Conservation (phyloP, 1,140 invertebrate genomes). For the Drosophila serrata region DNA sequence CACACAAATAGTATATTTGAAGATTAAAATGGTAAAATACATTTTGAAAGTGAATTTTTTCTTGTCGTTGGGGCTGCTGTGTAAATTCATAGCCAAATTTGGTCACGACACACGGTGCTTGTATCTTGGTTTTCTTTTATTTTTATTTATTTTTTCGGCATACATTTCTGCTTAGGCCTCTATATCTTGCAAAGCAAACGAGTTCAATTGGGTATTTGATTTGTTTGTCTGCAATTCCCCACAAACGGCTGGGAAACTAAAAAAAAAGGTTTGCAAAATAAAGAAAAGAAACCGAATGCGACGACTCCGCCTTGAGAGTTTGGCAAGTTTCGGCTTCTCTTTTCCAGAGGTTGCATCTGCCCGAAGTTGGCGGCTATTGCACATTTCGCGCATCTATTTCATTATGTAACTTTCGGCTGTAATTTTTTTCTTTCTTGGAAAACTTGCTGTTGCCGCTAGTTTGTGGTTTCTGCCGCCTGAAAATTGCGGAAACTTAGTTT, state of each 20-base stretch:
- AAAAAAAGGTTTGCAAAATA: not conserved
- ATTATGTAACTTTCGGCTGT: conserved; percentile 70
- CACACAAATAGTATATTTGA: conserved; percentile 24
- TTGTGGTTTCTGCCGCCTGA: conserved; percentile 66
- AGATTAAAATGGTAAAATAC: conserved; percentile 37
- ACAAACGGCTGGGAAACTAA: conserved; percentile 1
- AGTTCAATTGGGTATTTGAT: conserved; percentile 70
- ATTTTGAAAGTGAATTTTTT: conserved; percentile 73
- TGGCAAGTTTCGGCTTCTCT: conserved; percentile 55
- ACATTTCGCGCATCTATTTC: conserved; percentile 82
- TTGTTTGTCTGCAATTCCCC: conserved; percentile 47
- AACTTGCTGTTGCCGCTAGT: conserved; percentile 34
- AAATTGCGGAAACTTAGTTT: conserved; percentile 75
- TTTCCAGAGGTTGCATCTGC: conserved; percentile 68
- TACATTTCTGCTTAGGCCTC: conserved; percentile 17
- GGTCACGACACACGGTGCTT: conserved; percentile 59
- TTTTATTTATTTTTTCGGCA: conserved; percentile 27
- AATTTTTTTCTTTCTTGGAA: conserved; percentile 48
- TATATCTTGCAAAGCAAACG: conserved; percentile 44
- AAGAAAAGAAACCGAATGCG: conserved; percentile 8
- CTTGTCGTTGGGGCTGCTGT: conserved; percentile 40
- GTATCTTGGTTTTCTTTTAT: conserved; percentile 11
- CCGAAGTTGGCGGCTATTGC: conserved; percentile 57
- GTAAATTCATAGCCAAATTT: conserved; percentile 59
- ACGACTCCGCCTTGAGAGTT: conserved; percentile 60